These are phyloP conservation scores for Siphamia tubifer DNA, from an alignment of 2,113 vertebrate genomes.

Conservation along the genomic window DNA sequence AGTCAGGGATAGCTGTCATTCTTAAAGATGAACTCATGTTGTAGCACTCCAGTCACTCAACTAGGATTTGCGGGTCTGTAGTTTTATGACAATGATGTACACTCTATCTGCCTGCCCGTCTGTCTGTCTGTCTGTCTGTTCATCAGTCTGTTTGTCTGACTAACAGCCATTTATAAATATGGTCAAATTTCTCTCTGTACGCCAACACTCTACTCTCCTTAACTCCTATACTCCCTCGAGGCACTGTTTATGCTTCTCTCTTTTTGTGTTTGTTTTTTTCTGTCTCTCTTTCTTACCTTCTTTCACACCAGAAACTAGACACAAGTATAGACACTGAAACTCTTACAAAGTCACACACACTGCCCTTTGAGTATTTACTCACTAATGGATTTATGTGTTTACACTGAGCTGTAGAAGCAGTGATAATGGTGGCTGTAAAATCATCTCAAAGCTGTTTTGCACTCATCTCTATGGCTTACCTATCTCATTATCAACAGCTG, in stretches of 20 bases:
- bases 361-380: slow-evolving; percentile 21
- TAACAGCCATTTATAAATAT: slow-evolving; percentile 39
- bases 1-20: slow-evolving; percentile 45
- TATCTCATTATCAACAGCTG: slow-evolving; percentile 48
- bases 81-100: slow-evolving; percentile 15
- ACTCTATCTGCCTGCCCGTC: slow-evolving; percentile 19
- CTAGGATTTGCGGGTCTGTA: slow-evolving; percentile 34
- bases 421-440: slow-evolving; percentile 56
- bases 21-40: slow-evolving; percentile 14
- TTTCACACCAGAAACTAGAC: not conserved
- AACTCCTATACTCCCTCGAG: not conserved
- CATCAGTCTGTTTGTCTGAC: too few species aligned
- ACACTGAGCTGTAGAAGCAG: slow-evolving; percentile 33
- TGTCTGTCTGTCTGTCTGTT: slow-evolving; percentile 25
- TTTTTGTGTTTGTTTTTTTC: not conserved
- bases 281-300: not conserved
- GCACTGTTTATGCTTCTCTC: not conserved
- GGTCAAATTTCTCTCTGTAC: not conserved
- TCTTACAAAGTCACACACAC: not conserved
- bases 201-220: not conserved
- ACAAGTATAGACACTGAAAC: not conserved
- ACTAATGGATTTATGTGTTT: slow-evolving; percentile 61
- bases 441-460: slow-evolving; percentile 58
- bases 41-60: slow-evolving; percentile 29
- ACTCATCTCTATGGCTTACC: slow-evolving; percentile 24